Conservation (phyloP, 2,113 vertebrate species). For the Vicugna pacos region DNA sequence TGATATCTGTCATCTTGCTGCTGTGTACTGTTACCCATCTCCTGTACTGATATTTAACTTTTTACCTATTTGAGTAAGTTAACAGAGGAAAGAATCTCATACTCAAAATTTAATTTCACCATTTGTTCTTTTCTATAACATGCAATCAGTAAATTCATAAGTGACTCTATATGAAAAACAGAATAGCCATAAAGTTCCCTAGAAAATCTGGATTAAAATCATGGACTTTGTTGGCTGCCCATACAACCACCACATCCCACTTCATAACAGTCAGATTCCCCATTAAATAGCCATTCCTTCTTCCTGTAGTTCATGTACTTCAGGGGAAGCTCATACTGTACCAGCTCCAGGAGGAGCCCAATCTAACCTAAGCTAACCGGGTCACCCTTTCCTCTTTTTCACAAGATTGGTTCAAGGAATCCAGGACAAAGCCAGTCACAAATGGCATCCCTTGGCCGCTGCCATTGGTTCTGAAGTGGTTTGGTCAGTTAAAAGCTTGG, state of each 20-base stretch:
- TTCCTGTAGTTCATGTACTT: not conserved
- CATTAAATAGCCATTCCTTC: not conserved
- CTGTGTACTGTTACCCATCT: not conserved
- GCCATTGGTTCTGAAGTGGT: not conserved
- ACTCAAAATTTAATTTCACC: constrained; percentile 34
- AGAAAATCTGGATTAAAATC: constrained; percentile 24
- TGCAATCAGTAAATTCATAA: constrained; percentile 45
- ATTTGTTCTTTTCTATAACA: constrained; percentile 50
- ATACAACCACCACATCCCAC: not conserved
- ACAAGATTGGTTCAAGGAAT: not conserved
- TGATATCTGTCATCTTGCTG: not conserved
- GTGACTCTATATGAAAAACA: not conserved
- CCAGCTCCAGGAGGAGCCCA: not conserved
- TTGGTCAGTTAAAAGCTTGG: not conserved
- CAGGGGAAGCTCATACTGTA: not conserved
- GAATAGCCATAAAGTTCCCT: not conserved
- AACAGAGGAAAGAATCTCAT: constrained; percentile 26
- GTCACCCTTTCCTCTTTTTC: not conserved
- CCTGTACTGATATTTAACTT: not conserved
- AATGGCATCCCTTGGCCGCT: not conserved
- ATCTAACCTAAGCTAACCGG: not conserved
- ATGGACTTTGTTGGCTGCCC: not conserved
- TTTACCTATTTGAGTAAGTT: constrained; percentile 12
- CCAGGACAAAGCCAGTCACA: not conserved
- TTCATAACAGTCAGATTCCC: not conserved